Evolutionary conservation across 2,113 vertebrate species (phyloP).

Genomic region (Carassius carassius): DNA sequence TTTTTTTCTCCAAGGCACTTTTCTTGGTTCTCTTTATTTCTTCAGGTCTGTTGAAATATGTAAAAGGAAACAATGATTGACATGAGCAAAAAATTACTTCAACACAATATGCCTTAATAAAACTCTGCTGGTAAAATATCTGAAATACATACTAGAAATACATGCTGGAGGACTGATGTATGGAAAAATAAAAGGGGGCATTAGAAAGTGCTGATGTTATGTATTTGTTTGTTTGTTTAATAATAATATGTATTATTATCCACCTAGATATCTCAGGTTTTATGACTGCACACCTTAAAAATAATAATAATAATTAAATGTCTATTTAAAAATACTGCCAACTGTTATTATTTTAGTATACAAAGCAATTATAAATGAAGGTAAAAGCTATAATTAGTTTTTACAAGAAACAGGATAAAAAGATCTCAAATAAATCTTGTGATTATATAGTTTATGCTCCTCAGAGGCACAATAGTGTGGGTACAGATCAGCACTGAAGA

Average conservation of each 20-base stretch:
- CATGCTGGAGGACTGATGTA: not conserved
- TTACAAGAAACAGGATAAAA: not conserved
- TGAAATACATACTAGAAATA: not conserved
- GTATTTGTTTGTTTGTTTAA: too few relatives aligned
- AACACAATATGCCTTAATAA: not conserved
- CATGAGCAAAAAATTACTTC: not conserved
- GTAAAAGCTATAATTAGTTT: constrained; percentile 4
- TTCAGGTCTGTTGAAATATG: constrained; percentile 50
- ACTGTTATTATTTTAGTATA: too few relatives aligned
- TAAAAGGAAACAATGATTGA: constrained; percentile 35
- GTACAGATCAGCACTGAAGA: not conserved
- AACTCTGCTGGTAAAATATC: not conserved
- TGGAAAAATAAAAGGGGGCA: not conserved
- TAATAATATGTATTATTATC: not conserved
- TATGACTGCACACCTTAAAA: too few relatives aligned
- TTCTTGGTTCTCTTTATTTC: constrained; percentile 71
- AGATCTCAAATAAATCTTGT: not conserved
- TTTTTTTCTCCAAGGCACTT: constrained; percentile 88
- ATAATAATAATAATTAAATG: too few relatives aligned
- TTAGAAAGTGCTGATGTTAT: not conserved
- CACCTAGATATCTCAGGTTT: too few relatives aligned
- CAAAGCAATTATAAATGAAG: not conserved
- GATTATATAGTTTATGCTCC: not conserved
- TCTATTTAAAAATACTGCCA: too few relatives aligned
- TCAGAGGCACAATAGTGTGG: constrained; percentile 15